Base-by-base conservation (phyloP, 2,797 vertebrate genomes). In the Champsocephalus gunnari region DNA sequence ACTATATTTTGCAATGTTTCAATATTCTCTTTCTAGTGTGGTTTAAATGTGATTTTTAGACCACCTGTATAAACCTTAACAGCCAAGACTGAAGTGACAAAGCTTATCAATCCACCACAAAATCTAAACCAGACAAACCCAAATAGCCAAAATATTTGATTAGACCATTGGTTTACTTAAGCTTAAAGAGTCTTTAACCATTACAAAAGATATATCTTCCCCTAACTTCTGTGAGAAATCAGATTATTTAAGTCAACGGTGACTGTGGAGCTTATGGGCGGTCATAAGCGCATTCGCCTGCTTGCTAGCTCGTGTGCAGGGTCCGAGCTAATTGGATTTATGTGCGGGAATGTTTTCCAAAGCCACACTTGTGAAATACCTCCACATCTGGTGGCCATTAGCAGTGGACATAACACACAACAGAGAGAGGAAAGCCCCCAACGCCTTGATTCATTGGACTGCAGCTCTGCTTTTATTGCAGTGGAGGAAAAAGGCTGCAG, bases 311-410 rank as follows among this genome's bases (percentile, higher is more conserved):
- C 73, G 82, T 87, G 89, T 88, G 83, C 86, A 83, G 81, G 79
- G 86, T 90, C 83, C 90, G 56, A 85, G 83, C 87, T 93, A 94
- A 95, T 94, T 93, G 93, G 92, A 94, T 94, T 95, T 94, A 94
- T 95, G 93, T 92, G 91, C 87, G 88, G 91, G 93, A 95, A 94
- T 94, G 93, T 94, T 95, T 94, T 95, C 88, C 90, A 94, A 94
- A 93, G 91, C 89, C 89, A 90, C 91, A 95, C 93, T 94, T 94
- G 92, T 94, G 93, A 95, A 94, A 93, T 90, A 91, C 86, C 90
- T 84, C 80, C 76, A 93, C 94, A 95, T 95, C 94, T 95, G 94
- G 90, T 93, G 90, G 84, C 91, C 89, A 95, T 95, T 95, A 95
- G 88, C 81, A 87, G 89, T 93, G 91, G 92, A 92, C 90, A 91